These are phyloP conservation scores for Streptopelia turtur DNA, from an alignment of 2,797 vertebrate genomes.

Conservation along the genomic window DNA sequence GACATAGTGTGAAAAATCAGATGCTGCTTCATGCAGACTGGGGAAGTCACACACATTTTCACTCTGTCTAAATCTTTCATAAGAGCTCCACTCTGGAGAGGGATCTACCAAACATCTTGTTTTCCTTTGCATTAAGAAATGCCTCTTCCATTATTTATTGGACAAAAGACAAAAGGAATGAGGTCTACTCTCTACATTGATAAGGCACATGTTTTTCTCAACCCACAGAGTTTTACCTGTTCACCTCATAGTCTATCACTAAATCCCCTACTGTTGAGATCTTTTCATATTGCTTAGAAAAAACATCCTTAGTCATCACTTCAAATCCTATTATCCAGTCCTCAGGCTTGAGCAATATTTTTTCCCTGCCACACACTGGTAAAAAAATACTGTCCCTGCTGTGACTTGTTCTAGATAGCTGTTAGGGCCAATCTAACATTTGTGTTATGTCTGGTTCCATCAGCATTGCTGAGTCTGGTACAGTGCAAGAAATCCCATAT, in stretches of 20 bases:
- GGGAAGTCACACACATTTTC: constrained; percentile 30
- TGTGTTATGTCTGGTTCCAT: background rate
- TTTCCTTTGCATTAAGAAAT: background rate
- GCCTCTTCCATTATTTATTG: background rate
- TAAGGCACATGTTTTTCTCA: background rate
- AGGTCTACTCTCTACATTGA: background rate
- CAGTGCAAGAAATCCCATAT: background rate
- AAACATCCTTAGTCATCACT: background rate
- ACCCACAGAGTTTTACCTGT: background rate
- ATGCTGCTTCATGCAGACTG: constrained; percentile 11
- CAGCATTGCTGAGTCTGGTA: background rate
- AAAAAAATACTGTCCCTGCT: background rate
- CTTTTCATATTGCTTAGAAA: background rate
- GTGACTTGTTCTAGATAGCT: background rate
- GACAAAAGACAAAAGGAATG: background rate
- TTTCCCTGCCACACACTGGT: background rate
- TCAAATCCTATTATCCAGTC: background rate
- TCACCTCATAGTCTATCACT: background rate
- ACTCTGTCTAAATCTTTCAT: constrained; percentile 15
- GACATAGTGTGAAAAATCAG: constrained; percentile 36
- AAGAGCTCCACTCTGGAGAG: background rate
- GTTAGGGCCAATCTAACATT: background rate
- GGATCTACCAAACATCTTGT: background rate
- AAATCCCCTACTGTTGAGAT: background rate
- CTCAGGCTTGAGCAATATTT: background rate